phyloP scores from a whole-genome alignment of 2,888 invertebrate genomes.

The Alviniconcha strummeri region DNA sequence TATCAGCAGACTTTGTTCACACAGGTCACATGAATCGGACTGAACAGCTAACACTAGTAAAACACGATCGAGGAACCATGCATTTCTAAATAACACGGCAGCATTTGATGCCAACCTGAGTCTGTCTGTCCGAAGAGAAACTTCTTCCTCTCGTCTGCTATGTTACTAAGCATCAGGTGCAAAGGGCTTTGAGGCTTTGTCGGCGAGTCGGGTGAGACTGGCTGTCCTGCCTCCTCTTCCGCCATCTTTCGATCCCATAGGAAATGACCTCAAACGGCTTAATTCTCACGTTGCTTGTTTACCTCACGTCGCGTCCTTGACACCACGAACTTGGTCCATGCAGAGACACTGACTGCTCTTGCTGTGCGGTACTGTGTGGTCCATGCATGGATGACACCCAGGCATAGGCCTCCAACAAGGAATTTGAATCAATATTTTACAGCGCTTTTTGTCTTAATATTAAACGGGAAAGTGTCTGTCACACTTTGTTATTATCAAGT shows the following conservation, averaged over 20 bases:
- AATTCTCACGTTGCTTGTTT: neutral
- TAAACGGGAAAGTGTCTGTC: too few relatives aligned
- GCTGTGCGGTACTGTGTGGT: too few relatives aligned
- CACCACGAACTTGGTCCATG: too few relatives aligned
- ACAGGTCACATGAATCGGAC: slow-evolving; percentile 5
- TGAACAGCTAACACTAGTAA: neutral
- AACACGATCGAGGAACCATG: neutral
- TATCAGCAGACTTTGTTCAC: neutral
- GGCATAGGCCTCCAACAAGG: too few relatives aligned
- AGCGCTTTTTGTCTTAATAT: too few relatives aligned
- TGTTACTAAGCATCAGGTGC: slow-evolving; percentile 37
- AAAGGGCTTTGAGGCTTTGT: slow-evolving; percentile 38
- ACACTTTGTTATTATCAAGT: too few relatives aligned
- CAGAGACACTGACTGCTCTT: too few relatives aligned
- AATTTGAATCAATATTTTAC: too few relatives aligned
- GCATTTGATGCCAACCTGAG: slow-evolving; percentile 21
- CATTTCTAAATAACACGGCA: neutral
- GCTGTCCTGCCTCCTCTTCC: slow-evolving; percentile 48
- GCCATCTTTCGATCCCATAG: slow-evolving; percentile 45
- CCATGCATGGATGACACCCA: too few relatives aligned
- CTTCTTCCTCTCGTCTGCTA: slow-evolving; percentile 38
- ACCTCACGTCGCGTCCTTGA: too few relatives aligned
- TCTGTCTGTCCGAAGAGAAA: slow-evolving; percentile 13
- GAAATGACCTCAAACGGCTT: slow-evolving; percentile 7
- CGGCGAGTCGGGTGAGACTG: slow-evolving; percentile 27